Percentiles rank a stretch among this genome's conserved stretches.
phyloP scores from a whole-genome alignment of 2,888 invertebrate genomes.

The Sarcophaga subvicina region DNA sequence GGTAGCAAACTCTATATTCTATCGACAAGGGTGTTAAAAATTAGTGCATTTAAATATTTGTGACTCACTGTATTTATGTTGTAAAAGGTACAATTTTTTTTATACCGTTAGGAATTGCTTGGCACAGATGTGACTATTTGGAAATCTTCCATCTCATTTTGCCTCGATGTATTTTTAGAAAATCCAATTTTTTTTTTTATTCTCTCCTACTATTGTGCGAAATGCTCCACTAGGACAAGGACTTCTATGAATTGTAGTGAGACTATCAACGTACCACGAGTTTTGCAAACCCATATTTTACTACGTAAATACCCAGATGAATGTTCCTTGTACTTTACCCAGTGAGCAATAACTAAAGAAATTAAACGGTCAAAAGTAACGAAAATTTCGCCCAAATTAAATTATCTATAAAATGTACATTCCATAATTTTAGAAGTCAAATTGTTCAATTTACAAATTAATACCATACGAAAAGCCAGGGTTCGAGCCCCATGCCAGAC shows the following conservation, averaged over 20 bases:
- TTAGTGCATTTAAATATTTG: too few relatives aligned
- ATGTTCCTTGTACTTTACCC: neutral
- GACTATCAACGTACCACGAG: neutral
- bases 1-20: too few relatives aligned
- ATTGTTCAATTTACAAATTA: too few relatives aligned
- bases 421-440: too few relatives aligned
- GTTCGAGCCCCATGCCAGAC: too few relatives aligned
- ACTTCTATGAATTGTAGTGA: slow-evolving; percentile 36
- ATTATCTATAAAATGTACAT: too few relatives aligned
- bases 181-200: slow-evolving; percentile 16
- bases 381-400: too few relatives aligned
- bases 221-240: slow-evolving; percentile 35
- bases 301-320: slow-evolving; percentile 10
- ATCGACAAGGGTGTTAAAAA: too few relatives aligned
- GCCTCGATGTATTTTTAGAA: slow-evolving; percentile 25
- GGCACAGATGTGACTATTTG: slow-evolving; percentile 68
- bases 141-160: slow-evolving; percentile 49
- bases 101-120: slow-evolving; percentile 37
- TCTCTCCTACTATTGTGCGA: neutral
- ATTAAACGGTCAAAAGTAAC: neutral
- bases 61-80: too few relatives aligned
- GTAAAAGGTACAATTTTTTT: neutral
- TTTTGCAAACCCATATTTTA: slow-evolving; percentile 16
- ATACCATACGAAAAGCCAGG: too few relatives aligned
- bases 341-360: neutral